Evolutionary conservation across 1,140 invertebrate genomes (phyloP), one percentile per base, ranked within the genome.

Genomic region (Artemia franciscana): DNA sequence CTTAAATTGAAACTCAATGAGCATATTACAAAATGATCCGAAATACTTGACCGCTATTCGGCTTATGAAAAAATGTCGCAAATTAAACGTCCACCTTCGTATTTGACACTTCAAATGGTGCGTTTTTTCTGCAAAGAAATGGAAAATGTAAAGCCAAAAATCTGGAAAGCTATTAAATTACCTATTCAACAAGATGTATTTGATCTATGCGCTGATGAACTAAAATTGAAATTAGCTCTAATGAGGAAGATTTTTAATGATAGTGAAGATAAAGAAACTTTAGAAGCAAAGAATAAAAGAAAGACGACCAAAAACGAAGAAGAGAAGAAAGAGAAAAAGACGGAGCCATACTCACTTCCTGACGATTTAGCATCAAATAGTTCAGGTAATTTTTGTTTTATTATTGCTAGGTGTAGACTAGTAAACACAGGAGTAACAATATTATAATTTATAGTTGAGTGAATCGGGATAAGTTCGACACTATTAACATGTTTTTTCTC

Each of bases 41-140:
- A 85, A 64, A 81, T 80, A 15, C 75, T 98, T 64, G 83, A 81
- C 63, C 80, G 89, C 68, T 90, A 98, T 80, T 91, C 93, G 26
- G 76, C 84, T 67, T 98, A 92, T 73, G 85, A 82, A 28, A 97
- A 96, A 84, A 88, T 85, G 62, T 88, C 86, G 65, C 86, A 87
- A 79, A 89, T 99, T 64, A 89, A 80, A 67, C 82, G 96, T 66
- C 77, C 99, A 64, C 95, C 96, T 25, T 91, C 89, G 2, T 98
- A 98, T 78, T 75, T 99, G 62, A 91, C 93, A 2, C 83, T 99
- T 62, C 92, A 98, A 71, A 95, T 99, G 78, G 91, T 99, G 60
- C 78, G 96, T 59, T 99, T 98, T 77, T 97, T 85, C 75, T 99
- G 86, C 71, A 98, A 99, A 76, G 93, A 95, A 73, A 93, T 91